A percentile compares a stretch with the other conserved stretches of the same genome.
phyloP scores from a whole-genome alignment of 2,888 invertebrate genomes.

The Ectropis crepuscularia region DNA sequence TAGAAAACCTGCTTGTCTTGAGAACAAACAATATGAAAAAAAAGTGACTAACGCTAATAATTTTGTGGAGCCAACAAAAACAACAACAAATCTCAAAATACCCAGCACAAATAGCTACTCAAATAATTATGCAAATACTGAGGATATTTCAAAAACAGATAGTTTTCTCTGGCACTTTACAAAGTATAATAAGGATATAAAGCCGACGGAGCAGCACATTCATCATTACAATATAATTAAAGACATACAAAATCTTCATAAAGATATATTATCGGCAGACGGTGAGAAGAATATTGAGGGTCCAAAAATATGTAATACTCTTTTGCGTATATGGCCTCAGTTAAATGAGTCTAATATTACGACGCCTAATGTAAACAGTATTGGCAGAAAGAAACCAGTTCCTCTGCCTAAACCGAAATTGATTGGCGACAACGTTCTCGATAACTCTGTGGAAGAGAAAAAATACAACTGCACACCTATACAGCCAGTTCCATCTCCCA shows the following conservation, averaged over 20 bases:
- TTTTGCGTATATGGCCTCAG: conserved; percentile 29
- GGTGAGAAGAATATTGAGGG: conserved; percentile 8
- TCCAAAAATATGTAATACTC: conserved; percentile 28
- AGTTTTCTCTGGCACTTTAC: conserved; percentile 39
- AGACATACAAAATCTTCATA: conserved; percentile 32
- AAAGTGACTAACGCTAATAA: conserved; percentile 48
- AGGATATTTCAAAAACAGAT: conserved; percentile 41
- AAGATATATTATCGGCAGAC: too few relatives aligned
- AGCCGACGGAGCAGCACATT: conserved; percentile 26
- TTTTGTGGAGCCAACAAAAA: conserved; percentile 40
- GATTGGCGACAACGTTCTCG: conserved; percentile 11
- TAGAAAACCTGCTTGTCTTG: conserved; percentile 46
- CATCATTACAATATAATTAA: conserved; percentile 28
- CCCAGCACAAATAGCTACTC: conserved; percentile 24
- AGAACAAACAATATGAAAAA: conserved; percentile 32
- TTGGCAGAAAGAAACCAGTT: conserved; percentile 49
- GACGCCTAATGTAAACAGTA: conserved; percentile 4
- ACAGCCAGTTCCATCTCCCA: background rate
- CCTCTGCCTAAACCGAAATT: conserved; percentile 48
- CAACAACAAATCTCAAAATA: conserved; percentile 20
- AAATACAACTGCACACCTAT: conserved; percentile 5
- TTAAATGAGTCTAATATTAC: conserved; percentile 15
- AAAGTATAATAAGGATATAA: conserved; percentile 26
- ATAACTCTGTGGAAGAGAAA: background rate
- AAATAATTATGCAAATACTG: conserved; percentile 18